phyloP scores from a whole-genome alignment of 2,797 vertebrate species.

The Ispidina lecontei region DNA sequence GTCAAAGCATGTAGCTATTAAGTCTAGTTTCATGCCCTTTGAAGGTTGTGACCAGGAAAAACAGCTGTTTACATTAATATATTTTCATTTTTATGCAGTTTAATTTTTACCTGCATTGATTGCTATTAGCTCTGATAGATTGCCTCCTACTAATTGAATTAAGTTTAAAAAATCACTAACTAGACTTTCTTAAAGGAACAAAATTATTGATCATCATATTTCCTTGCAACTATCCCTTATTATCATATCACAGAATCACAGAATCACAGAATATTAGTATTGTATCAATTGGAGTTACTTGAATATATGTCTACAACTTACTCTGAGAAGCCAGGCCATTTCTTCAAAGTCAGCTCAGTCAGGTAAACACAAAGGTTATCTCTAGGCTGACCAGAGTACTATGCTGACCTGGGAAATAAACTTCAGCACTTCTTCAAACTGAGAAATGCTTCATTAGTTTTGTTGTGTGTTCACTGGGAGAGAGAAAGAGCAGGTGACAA shows the following conservation, averaged over 20 bases:
- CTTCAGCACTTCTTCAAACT: too few species aligned
- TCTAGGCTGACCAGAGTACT: not conserved
- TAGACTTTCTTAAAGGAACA: conserved; percentile 41
- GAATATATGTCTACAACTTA: not conserved
- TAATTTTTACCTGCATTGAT: conserved; percentile 65
- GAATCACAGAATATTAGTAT: too few species aligned
- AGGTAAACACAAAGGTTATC: not conserved
- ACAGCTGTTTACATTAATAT: not conserved
- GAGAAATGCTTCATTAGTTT: not conserved
- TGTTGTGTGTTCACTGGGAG: not conserved
- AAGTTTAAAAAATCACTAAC: conserved; percentile 51
- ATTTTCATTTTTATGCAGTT: conserved; percentile 39
- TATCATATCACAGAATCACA: too few species aligned
- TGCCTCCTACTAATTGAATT: conserved; percentile 44
- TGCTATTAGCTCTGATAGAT: conserved; percentile 56
- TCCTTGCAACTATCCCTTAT: not conserved
- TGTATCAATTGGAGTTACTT: not conserved
- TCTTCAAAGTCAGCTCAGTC: not conserved
- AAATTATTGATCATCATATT: conserved; percentile 15
- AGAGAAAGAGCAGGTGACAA: not conserved
- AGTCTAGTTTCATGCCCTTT: conserved; percentile 43
- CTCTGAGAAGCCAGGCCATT: not conserved
- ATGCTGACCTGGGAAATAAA: conserved; percentile 12
- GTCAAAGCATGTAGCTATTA: conserved; percentile 53
- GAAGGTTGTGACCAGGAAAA: conserved; percentile 19